phyloP scores from a whole-genome alignment of 2,888 invertebrate species.

The Xanthia togata region DNA sequence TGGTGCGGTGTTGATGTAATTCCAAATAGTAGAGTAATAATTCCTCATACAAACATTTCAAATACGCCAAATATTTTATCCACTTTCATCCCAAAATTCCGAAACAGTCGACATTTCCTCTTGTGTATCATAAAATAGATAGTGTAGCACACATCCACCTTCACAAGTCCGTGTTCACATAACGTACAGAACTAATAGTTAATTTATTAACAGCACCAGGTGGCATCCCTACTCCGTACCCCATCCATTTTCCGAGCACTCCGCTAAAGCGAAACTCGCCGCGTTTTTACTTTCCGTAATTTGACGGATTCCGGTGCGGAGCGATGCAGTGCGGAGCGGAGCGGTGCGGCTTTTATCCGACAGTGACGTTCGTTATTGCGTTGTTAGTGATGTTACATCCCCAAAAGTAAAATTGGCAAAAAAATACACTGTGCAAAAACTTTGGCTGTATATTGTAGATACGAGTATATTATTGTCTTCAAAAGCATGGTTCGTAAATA shows the following conservation, averaged over 20 bases:
- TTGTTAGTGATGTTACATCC: slow-evolving; percentile 43
- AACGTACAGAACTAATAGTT: slow-evolving; percentile 36
- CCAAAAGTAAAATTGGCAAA: no score
- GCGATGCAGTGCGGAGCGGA: slow-evolving; percentile 4
- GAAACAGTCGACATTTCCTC: not conserved
- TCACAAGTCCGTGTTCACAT: not conserved
- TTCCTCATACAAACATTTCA: not conserved
- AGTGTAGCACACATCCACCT: slow-evolving; percentile 1
- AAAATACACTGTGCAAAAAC: not conserved
- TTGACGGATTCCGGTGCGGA: slow-evolving; percentile 64
- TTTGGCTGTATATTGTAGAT: no score
- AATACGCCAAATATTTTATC: slow-evolving; percentile 2
- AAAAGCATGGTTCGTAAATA: not conserved
- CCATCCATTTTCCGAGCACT: slow-evolving; percentile 60
- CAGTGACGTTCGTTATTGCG: slow-evolving; percentile 31
- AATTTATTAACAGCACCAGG: slow-evolving; percentile 57
- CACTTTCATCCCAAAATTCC: not conserved
- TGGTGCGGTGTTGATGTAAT: not conserved
- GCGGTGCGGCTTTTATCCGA: slow-evolving; percentile 20
- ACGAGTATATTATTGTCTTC: no score
- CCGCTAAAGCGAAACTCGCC: slow-evolving; percentile 59
- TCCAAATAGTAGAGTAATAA: not conserved
- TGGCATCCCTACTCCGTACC: slow-evolving; percentile 52
- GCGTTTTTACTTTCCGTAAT: slow-evolving; percentile 70
- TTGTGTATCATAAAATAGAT: not conserved